phyloP scores from a whole-genome alignment of 2,113 vertebrate genomes.

The Geococcyx californianus region DNA sequence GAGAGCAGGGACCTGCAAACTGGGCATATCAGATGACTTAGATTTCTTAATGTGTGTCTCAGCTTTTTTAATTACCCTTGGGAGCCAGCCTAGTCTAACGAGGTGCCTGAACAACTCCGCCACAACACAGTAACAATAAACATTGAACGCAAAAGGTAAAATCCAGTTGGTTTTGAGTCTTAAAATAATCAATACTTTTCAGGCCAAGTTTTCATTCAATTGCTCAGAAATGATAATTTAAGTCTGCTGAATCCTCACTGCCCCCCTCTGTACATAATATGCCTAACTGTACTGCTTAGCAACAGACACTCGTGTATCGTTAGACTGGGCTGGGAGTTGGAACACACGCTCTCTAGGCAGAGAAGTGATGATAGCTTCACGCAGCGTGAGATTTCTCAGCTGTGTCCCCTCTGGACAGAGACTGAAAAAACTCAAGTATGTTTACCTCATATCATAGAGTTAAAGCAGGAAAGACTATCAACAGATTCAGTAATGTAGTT shows the following conservation, averaged over 20 bases:
- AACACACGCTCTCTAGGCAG: background rate
- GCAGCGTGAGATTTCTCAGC: background rate
- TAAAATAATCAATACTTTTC: background rate
- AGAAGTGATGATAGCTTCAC: background rate
- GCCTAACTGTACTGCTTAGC: constrained; percentile 17
- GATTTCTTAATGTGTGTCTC: background rate
- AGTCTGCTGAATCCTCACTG: constrained; percentile 57
- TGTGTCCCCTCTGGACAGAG: background rate
- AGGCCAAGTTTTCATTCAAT: background rate
- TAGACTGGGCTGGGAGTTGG: background rate
- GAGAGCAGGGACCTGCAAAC: background rate
- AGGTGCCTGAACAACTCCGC: background rate
- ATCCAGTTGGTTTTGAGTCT: background rate
- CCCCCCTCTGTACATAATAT: constrained; percentile 36
- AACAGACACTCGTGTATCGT: background rate
- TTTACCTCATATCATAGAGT: background rate
- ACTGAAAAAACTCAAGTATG: background rate
- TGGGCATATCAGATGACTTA: background rate
- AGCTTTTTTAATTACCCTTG: background rate
- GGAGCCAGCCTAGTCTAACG: background rate
- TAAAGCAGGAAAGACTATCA: background rate
- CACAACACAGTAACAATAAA: background rate
- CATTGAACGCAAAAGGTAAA: background rate
- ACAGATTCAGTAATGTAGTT: background rate
- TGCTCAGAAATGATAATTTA: constrained; percentile 21